Evolutionary conservation across 2,888 invertebrate genomes (phyloP), one percentile per base, ranked within the genome.

Genomic region (Zele albiditarsus): DNA sequence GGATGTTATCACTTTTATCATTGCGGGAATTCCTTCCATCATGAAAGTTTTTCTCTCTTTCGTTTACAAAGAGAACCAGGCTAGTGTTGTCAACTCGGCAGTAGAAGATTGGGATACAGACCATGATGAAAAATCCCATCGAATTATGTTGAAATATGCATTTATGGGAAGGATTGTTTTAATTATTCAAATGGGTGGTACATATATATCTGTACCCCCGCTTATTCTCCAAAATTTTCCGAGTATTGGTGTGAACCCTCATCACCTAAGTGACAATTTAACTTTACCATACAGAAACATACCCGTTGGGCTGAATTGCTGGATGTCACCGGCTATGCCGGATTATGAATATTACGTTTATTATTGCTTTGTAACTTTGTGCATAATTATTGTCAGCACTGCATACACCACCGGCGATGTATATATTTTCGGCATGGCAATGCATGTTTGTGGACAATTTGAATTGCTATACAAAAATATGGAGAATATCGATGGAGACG

Each of bases 31-130:
- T 81, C 10, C 49, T 77, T 10, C 71, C 78, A 76, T 53, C 63
- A 60, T 27, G 14, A 76, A 5, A 77, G 74, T 27, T 77, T 80
- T 76, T 16, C 65, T 23, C 42, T 70, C n/a, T n/a, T n/a, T n/a
- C n/a, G n/a, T n/a, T n/a, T n/a, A n/a, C n/a, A n/a, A n/a, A n/a
- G n/a, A n/a, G n/a, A n/a, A n/a, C n/a, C n/a, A n/a, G n/a, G n/a
- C n/a, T n/a, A n/a, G n/a, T 10, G 53, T 80, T 8, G 53, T 80
- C 0, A 69, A 57, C n/a, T 69, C 76, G 8, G 75, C 79, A 10
- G 38, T 80, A n/a, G 71, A 79, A 0, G 80, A 81, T 74, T 80
- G 81, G 81, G 16, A 27, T 0, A 66, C 49, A 1, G 58, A 71
- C 12, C 68, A 65, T 14, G 60, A 31, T 20, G 49, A 75, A 14